phyloP scores from a whole-genome alignment of 2,113 vertebrate genomes.

The Lepidothrix coronata region DNA sequence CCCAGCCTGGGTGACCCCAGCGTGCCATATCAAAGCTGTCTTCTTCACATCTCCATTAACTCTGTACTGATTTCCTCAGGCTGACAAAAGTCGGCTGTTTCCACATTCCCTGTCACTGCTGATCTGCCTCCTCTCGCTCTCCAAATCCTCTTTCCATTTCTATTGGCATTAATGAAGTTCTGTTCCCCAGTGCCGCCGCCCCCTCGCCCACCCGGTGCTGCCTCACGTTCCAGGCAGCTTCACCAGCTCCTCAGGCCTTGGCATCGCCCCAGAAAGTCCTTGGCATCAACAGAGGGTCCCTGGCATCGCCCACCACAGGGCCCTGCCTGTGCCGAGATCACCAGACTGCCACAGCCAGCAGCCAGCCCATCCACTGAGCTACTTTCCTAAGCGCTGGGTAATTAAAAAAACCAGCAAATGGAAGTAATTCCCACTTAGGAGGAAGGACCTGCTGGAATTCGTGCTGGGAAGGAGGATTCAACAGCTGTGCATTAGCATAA shows the following conservation, averaged over 20 bases:
- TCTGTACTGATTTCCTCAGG: background rate
- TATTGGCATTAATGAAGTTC: background rate
- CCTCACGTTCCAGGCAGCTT: background rate
- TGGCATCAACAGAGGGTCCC: background rate
- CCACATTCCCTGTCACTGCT: background rate
- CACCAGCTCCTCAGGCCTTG: background rate
- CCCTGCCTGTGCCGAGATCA: background rate
- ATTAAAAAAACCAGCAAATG: background rate
- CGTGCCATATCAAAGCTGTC: fast-evolving
- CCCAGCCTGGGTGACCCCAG: background rate
- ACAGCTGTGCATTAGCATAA: conserved; percentile 40
- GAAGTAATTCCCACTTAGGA: background rate
- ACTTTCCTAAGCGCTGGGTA: background rate
- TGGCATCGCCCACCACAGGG: fast-evolving
- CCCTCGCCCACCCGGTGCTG: background rate
- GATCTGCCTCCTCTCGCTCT: background rate
- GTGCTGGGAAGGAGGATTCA: background rate
- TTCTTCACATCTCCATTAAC: background rate
- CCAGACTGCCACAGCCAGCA: background rate
- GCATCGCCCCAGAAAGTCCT: background rate
- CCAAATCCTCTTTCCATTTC: conserved; percentile 35
- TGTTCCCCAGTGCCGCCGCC: background rate
- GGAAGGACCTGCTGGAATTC: background rate
- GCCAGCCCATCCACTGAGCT: background rate
- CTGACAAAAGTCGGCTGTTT: background rate